A percentile compares a stretch with the other conserved stretches of the same genome.
phyloP scores from a whole-genome alignment of 2,888 invertebrate genomes.

The Bombyx huttoni region DNA sequence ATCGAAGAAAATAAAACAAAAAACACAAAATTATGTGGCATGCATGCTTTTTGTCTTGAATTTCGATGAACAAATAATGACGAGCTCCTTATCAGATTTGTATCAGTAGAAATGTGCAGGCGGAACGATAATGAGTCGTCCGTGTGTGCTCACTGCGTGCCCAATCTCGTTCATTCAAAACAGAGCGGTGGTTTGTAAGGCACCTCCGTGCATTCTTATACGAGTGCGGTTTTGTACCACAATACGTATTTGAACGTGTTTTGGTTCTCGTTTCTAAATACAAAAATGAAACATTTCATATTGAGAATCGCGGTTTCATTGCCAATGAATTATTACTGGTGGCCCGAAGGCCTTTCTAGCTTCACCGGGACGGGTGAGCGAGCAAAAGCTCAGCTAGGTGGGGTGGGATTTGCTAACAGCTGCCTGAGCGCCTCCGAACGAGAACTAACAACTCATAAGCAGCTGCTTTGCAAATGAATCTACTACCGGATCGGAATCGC shows the following conservation, averaged over 20 bases:
- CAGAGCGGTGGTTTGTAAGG: constrained; percentile 19
- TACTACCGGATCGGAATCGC: too few species aligned
- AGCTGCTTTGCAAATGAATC: too few species aligned
- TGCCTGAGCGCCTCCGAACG: too few species aligned
- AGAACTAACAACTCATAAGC: too few species aligned
- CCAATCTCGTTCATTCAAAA: constrained; percentile 48
- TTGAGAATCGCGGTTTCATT: background rate
- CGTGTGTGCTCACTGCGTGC: constrained; percentile 35
- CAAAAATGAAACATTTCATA: background rate
- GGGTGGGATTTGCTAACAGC: too few species aligned
- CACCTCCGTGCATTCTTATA: constrained; percentile 20
- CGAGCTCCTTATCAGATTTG: constrained; percentile 42
- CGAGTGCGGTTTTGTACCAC: constrained; percentile 17
- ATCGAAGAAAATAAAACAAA: too few species aligned
- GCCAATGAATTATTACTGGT: too few species aligned
- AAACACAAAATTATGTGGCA: too few species aligned
- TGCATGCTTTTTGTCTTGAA: too few species aligned
- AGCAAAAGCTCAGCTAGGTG: too few species aligned
- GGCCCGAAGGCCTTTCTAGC: too few species aligned
- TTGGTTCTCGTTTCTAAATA: background rate
- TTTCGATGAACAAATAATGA: constrained; percentile 12
- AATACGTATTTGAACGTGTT: background rate
- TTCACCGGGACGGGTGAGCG: too few species aligned
- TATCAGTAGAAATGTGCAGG: constrained; percentile 21
- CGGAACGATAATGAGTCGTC: constrained; percentile 25